Evolutionary conservation across 2,888 invertebrate genomes (phyloP), one percentile per base, ranked within the genome.

Genomic region (Idaea aversata): DNA sequence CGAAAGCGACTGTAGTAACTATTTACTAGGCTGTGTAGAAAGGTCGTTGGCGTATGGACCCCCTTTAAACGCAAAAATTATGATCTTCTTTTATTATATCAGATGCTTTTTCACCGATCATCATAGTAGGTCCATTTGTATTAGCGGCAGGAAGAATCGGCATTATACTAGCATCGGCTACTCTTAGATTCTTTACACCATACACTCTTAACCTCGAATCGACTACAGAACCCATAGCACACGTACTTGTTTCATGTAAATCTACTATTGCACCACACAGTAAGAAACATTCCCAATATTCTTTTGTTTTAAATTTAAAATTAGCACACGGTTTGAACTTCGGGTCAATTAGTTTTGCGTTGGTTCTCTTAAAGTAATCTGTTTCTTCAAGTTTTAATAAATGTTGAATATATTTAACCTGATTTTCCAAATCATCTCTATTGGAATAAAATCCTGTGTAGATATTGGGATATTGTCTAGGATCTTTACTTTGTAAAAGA

Each of bases 121-220:
- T 96, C 13, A 96, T 95, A 0, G 94, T 93, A 0, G 96, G 95
- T 0, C 95, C 96, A 77, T 96, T 61, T 0, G 95, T 96, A 83
- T 96, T 96, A 0, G 95, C 96, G 73, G 95, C 95, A 3, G 95
- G 25, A 5, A 58, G 5, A 13, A n/a, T 88, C 0, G 96, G 96
- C 96, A 96, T 96, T 34, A 96, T 94, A 47, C 95, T 95, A 0
- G 95, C 95, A 79, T 96, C 96, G 0, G 94, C 94, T 0, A 96
- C 95, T 38, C 96, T 87, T 0, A 96, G 84, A 15, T 94, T 94
- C 13, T 89, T 78, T 0, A 96, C 88, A 0, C 95, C 96, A 62
- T 94, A 91, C 0, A 96, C 94, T 62, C 88, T 89, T 3, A 96
- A 82, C 59, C 94, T 81, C 0, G 94, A 91, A 82, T 95, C 94